phyloP scores from a whole-genome alignment of 1,140 invertebrate species.

The Harpegnathos saltator region DNA sequence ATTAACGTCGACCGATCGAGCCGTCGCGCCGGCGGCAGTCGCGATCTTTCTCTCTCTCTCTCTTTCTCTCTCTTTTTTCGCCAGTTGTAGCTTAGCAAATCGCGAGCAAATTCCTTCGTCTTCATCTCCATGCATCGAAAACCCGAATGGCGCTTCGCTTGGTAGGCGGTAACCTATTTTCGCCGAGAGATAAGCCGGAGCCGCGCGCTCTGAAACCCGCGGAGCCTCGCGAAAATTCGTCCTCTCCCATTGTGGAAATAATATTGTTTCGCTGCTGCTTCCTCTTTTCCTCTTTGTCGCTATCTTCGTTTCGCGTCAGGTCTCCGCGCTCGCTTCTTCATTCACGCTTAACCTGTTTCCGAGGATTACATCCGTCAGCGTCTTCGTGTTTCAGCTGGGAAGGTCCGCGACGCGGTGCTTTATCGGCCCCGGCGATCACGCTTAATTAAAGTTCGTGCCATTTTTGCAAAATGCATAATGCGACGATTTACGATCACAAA shows the following conservation, averaged over 20 bases:
- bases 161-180: slow-evolving; percentile 9
- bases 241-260: background rate
- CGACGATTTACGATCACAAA: too few relatives aligned
- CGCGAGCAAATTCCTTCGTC: slow-evolving; percentile 6
- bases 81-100: slow-evolving; percentile 9
- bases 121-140: slow-evolving; percentile 23
- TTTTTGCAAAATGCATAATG: too few relatives aligned
- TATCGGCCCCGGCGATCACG: background rate
- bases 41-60: too few relatives aligned
- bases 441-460: too few relatives aligned
- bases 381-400: background rate
- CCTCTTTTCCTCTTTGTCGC: background rate
- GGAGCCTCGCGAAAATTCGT: slow-evolving; percentile 3
- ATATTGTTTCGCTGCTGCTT: background rate
- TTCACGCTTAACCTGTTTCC: slow-evolving; percentile 23
- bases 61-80: background rate
- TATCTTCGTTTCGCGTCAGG: too few relatives aligned
- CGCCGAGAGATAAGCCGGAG: slow-evolving; percentile 10
- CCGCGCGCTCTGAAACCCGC: background rate
- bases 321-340: background rate
- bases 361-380: background rate
- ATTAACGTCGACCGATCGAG: slow-evolving; percentile 14
- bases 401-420: background rate
- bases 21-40: background rate
- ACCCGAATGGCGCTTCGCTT: slow-evolving; percentile 1